Percentiles rank a stretch among this genome's conserved stretches.
These are phyloP conservation scores for Aldrovandia affinis DNA, from an alignment of 2,797 vertebrate genomes.

Conservation along the genomic window DNA sequence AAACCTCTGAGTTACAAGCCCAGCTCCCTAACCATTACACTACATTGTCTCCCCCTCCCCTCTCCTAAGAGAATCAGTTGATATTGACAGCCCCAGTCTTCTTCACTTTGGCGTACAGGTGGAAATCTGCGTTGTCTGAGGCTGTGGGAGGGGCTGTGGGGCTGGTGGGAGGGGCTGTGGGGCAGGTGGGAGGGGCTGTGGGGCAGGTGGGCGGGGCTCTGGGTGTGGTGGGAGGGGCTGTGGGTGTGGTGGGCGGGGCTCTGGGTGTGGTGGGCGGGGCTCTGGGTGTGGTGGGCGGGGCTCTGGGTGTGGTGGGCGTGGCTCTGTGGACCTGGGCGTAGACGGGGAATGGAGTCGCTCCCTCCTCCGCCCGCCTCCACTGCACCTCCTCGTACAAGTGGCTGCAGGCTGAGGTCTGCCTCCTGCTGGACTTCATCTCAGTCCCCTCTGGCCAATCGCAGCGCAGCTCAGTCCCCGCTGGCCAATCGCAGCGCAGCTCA, in stretches of 20 bases:
- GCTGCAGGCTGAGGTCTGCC: conserved; percentile 11
- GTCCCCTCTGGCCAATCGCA: too few species aligned
- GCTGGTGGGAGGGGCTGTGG: too few species aligned
- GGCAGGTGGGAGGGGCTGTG: too few species aligned
- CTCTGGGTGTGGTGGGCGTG: background rate
- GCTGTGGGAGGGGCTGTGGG: too few species aligned
- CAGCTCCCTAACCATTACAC: too few species aligned
- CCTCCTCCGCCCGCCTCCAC: background rate
- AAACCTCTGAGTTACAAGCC: too few species aligned
- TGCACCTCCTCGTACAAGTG: conserved; percentile 13
- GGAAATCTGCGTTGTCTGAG: background rate
- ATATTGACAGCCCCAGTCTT: conserved; percentile 24
- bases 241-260: background rate
- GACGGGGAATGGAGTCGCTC: background rate
- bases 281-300: background rate
- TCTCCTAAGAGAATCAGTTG: conserved; percentile 20
- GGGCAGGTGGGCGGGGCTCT: too few species aligned
- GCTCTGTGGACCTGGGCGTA: background rate
- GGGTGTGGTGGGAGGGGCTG: too few species aligned
- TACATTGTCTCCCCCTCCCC: background rate
- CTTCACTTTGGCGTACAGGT: conserved; percentile 28
- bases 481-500: conserved; percentile 5
- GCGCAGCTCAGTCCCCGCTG: conserved; percentile 6
- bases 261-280: background rate
- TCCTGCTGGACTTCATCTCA: background rate